Evolutionary conservation across 35 echinoderm and acorn worm genomes (phyloP), one percentile per base, ranked within the genome.

Genomic region (Chiridota heheva): DNA sequence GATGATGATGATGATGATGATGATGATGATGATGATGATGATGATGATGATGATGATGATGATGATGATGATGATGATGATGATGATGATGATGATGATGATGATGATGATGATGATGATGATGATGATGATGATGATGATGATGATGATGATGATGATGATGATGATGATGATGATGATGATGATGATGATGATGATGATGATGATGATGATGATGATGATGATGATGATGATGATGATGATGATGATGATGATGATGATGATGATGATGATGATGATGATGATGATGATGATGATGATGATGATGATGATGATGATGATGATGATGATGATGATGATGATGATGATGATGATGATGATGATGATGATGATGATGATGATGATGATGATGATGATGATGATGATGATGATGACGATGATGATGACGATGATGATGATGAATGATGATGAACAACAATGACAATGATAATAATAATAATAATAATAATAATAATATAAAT

Each of bases 201-300:
- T 13, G 48, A 55, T 13, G 48, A 55, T 13, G 48, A 55, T 13
- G 48, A 55, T 13, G 48, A 55, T 13, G 48, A 55, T 13, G 62
- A 66, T 22, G 62, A 66, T 22, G 62, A 66, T 22, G 62, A 22
- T 22, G 62, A 66, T 18, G 62, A 66, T 22, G 62, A 66, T 22
- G 62, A 66, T 22, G 62, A 66, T 22, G 62, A 66, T 22, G 62
- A 66, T 22, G 62, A 66, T 22, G 62, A 66, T 22, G 62, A 66
- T 22, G 62, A 66, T 22, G 62, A 66, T 22, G 62, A 66, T 22
- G 62, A 66, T 22, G 28, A 29, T 22, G 62, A 29, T 66, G 62
- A 55, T 55, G 48, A 55, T 55, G 48, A 55, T 55, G 48, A 55
- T 55, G 48, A 55, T 55, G 48, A 55, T 55, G 48, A 55, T 55